Base-by-base conservation (phyloP, 2,113 vertebrate genomes). In the Lepus americanus region DNA sequence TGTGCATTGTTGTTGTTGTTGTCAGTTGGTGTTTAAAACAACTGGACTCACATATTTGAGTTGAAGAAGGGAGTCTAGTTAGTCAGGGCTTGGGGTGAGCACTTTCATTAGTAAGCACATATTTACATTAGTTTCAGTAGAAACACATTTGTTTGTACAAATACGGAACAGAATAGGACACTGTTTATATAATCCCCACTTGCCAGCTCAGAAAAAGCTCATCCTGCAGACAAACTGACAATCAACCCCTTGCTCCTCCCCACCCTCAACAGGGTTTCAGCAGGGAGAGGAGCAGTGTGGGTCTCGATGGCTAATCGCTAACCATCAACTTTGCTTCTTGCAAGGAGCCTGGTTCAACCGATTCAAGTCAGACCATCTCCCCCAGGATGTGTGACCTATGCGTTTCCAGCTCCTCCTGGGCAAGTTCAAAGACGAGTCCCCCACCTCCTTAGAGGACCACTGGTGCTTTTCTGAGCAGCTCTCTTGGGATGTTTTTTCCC, bases 131-230 rank as follows among this genome's bases (percentile, higher is more conserved):
- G 63, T 94, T 97, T 97, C 70, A 94, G 92, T 94, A 66, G 94
- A 97, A 96, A 97, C 96, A 76, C 66, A 33, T 95, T 97, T 98
- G 90, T 98, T 98, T 96, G 96, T 67, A 93, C 89, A 93, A 96
- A 94, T 93, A 85, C 74, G 72, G 95, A 90, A 72, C 25, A 85
- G 63, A 94, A 6, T n/a, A 90, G 66, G 87, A 92, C 79, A 88
- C 87, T 95, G 94, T 96, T 97, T 96, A 90, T n/a, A 95, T 67
- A 77, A 70, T 85, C n/a, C 25, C 20, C 74, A 89, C 89, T 94
- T 89, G 70, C 73, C 84, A 92, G 27, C 39, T 61, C 73, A 74
- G 78, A 93, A 91, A 80, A 59, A 90, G 66, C 72, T 87, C 69
- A 49, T 70, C 31, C 95, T 44, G 39, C 53, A 81, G 78, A 94